phyloP scores from a whole-genome alignment of 1,140 invertebrate species.

The Cydia amplana region DNA sequence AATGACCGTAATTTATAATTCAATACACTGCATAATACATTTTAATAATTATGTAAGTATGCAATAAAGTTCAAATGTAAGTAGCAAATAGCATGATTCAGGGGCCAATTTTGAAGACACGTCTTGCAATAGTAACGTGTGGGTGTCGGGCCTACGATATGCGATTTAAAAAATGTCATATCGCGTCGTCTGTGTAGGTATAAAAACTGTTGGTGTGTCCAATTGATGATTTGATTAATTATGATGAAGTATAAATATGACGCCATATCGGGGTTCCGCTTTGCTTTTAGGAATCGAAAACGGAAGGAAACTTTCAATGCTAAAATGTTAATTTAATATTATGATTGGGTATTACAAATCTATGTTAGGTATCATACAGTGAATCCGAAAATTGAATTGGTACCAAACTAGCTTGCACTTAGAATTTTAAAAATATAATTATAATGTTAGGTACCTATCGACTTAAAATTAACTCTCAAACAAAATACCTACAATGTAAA shows the following conservation, averaged over 20 bases:
- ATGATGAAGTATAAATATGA: conserved; percentile 19
- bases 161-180: conserved; percentile 20
- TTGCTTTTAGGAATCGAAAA: neutral
- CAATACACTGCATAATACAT: neutral
- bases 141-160: conserved; percentile 24
- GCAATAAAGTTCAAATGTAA: neutral
- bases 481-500: too few species aligned
- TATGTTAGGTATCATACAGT: too few species aligned
- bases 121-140: neutral
- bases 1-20: neutral
- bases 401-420: too few species aligned
- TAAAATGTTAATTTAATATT: too few species aligned
- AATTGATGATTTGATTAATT: conserved; percentile 53
- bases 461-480: too few species aligned
- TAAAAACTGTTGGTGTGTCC: conserved; percentile 38
- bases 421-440: too few species aligned
- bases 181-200: conserved; percentile 7
- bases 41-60: neutral
- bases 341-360: too few species aligned
- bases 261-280: neutral
- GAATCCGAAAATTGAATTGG: too few species aligned
- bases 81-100: neutral
- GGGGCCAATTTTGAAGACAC: neutral
- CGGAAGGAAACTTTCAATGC: too few species aligned
- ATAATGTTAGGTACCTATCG: too few species aligned